Evolutionary conservation across 1,140 invertebrate genomes (phyloP).

Genomic region (Glossosoma conforme): DNA sequence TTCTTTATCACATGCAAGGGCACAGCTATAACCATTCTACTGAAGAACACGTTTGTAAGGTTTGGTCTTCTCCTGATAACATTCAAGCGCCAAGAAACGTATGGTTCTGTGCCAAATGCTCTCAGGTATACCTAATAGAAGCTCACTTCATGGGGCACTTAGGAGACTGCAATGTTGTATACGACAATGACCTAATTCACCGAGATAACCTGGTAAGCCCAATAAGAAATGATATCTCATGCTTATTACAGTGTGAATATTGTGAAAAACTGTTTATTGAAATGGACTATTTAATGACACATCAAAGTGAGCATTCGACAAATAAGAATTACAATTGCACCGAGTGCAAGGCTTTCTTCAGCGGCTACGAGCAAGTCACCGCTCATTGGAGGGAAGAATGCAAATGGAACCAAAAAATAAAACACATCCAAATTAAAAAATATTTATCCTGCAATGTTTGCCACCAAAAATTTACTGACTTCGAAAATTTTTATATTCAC

Average conservation of each 20-base stretch:
- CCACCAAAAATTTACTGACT: constrained; percentile 45
- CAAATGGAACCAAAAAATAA: constrained; percentile 38
- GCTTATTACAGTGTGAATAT: constrained; percentile 43
- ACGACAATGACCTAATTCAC: too few species aligned
- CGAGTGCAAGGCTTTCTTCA: constrained; percentile 38
- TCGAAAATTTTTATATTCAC: constrained; percentile 46
- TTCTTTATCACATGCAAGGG: constrained; percentile 40
- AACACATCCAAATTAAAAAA: constrained; percentile 35
- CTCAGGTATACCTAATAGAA: constrained; percentile 43
- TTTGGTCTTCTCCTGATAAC: constrained; percentile 17
- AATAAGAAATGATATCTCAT: constrained; percentile 38
- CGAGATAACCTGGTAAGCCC: constrained; percentile 32
- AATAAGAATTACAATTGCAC: constrained; percentile 43
- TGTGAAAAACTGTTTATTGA: constrained; percentile 46
- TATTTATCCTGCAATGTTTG: constrained; percentile 42
- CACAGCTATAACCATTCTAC: constrained; percentile 44
- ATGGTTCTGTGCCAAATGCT: constrained; percentile 45
- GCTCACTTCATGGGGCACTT: constrained; percentile 39
- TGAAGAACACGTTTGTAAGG: constrained; percentile 38
- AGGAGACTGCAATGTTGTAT: too few species aligned
- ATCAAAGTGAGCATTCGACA: constrained; percentile 38
- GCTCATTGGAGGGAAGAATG: constrained; percentile 40
- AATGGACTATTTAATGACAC: constrained; percentile 41
- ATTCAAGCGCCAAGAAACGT: constrained; percentile 44
- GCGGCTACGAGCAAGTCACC: constrained; percentile 40